Evolutionary conservation across 1,140 invertebrate genomes (phyloP).

Genomic region (Coenobita brevimanus): DNA sequence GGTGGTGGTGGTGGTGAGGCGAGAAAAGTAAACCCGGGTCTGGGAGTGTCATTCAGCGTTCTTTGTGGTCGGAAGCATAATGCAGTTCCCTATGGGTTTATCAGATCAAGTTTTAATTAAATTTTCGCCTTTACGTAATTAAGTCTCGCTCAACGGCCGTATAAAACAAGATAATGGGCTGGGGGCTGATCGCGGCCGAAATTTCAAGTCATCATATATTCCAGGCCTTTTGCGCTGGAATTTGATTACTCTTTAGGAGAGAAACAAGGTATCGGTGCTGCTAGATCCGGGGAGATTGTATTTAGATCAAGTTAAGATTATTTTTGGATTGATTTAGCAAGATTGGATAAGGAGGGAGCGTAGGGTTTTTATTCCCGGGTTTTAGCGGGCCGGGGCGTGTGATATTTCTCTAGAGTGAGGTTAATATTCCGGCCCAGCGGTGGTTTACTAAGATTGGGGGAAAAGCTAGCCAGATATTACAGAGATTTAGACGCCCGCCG

Average conservation of each 20-base stretch:
- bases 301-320: slow-evolving; percentile 64
- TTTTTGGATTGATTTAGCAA: slow-evolving; percentile 63
- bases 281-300: slow-evolving; percentile 61
- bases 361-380: slow-evolving; percentile 35
- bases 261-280: slow-evolving; percentile 57
- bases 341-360: slow-evolving; percentile 57
- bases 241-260: slow-evolving; percentile 67
- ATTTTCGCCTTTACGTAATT: slow-evolving; percentile 69
- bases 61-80: slow-evolving; percentile 67
- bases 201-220: slow-evolving; percentile 69
- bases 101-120: slow-evolving; percentile 70
- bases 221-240: slow-evolving; percentile 62
- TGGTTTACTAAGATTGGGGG: slow-evolving; percentile 50
- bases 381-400: slow-evolving; percentile 29
- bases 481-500: slow-evolving; percentile 29
- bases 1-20: no score
- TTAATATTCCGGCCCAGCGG: slow-evolving; percentile 35
- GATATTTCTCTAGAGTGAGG: slow-evolving; percentile 42
- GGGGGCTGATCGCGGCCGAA: slow-evolving; percentile 60
- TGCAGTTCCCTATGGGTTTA: slow-evolving; percentile 68
- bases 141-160: slow-evolving; percentile 67
- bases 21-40: slow-evolving; percentile 33
- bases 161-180: slow-evolving; percentile 68
- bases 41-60: slow-evolving; percentile 57
- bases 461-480: slow-evolving; percentile 49